Percentiles rank a stretch among this genome's conserved stretches.
phyloP scores from a whole-genome alignment of 2,113 vertebrate genomes.

The Xyrauchen texanus region DNA sequence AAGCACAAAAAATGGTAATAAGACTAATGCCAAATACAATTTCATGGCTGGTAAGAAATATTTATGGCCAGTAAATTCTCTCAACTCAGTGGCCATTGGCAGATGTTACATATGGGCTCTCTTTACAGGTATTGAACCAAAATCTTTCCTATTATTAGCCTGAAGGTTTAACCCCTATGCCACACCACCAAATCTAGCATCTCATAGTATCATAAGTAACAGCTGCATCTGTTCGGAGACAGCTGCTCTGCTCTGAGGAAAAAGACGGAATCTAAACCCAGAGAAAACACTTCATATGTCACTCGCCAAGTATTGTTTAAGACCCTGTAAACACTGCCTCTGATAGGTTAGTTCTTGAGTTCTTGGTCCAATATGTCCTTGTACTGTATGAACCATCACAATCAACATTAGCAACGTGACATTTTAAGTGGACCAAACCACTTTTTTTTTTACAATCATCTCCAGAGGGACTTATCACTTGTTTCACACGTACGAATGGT shows the following conservation, averaged over 20 bases:
- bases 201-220: not conserved
- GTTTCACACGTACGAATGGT: not conserved
- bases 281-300: slow-evolving; percentile 6
- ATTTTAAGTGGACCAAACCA: not conserved
- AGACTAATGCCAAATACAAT: too few relatives aligned
- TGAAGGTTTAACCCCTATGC: too few relatives aligned
- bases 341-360: not conserved
- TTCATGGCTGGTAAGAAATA: too few relatives aligned
- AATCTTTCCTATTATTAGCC: too few relatives aligned
- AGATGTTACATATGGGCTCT: too few relatives aligned
- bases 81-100: too few relatives aligned
- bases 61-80: too few relatives aligned
- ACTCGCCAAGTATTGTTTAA: slow-evolving; percentile 12
- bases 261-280: slow-evolving; percentile 13
- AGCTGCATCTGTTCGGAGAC: slow-evolving; percentile 14
- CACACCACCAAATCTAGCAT: not conserved
- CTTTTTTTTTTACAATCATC: not conserved
- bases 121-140: too few relatives aligned
- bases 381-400: slow-evolving; percentile 1
- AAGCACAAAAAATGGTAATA: too few relatives aligned
- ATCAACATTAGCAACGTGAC: not conserved
- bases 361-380: not conserved
- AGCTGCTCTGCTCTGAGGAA: not conserved
- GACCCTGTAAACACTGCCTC: slow-evolving; percentile 16
- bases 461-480: slow-evolving; percentile 11